Base-by-base conservation (phyloP, 2,797 vertebrate species). In the Lophotriccus pileatus region DNA sequence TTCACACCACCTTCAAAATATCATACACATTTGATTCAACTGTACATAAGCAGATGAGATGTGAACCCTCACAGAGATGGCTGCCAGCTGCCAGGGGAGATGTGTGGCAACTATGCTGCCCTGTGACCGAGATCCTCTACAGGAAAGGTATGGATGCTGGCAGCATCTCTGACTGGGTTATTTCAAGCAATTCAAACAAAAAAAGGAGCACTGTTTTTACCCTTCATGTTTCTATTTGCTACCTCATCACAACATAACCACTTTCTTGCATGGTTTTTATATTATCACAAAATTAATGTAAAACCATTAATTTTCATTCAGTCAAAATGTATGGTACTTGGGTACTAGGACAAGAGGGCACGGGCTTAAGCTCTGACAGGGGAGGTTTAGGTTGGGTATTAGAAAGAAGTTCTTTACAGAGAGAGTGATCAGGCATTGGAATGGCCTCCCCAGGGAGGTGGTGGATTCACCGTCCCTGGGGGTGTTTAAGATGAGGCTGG, bases 91-190 rank as follows among this genome's bases (percentile, higher is more conserved):
- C 70, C 77, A 72, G 27, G 20, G 55, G 46, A 72, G 21, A n/a
- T 37, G 36, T 0, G 0, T 3, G 34, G 44, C 44, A 73, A 34
- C 77, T 60, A 39, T 0, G 0, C 34, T 84, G 21, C 67, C 30
- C 73, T 43, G 62, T 1, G 11, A 74, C 36, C 0, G 2, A 89
- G 92, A 81, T 16, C 41, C 64, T 83, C 74, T 68, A 37, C 49
- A 44, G 63, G 28, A 47, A 75, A 91, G 46, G 39, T 69, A 43
- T 75, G 69, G 66, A 81, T 78, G 55, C 55, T 78, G 76, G 63
- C 27, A 64, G 88, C 21, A 43, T 43, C 78, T 91, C 64, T 86
- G 34, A 69, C 67, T 83, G 32, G 6, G 30, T 43, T 80, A 60
- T 60, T 93, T 89, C 49, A 85, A 91, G 30, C 24, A 58, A 64